These are phyloP conservation scores for Parnassius apollo DNA, from an alignment of 2,888 invertebrate genomes.

Conservation along the genomic window DNA sequence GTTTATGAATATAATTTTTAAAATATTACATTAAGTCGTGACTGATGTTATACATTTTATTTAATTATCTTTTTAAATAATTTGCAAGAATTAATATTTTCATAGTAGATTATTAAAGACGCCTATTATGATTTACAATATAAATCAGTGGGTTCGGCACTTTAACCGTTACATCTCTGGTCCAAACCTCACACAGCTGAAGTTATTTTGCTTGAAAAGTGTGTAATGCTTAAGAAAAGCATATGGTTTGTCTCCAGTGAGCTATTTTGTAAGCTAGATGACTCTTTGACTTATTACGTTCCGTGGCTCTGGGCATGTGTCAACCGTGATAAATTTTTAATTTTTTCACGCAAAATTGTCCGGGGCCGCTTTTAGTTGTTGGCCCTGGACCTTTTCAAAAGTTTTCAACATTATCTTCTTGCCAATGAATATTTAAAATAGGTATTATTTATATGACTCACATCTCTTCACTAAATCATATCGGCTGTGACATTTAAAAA, in stretches of 20 bases:
- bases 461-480: slow-evolving; percentile 30
- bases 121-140: slow-evolving; percentile 1
- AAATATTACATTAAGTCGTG: too few relatives aligned
- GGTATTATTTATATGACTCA: slow-evolving; percentile 18
- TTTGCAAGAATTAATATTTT: too few relatives aligned
- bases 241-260: slow-evolving; percentile 12
- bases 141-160: slow-evolving; percentile 8
- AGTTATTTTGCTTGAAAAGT: slow-evolving; percentile 17
- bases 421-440: slow-evolving; percentile 10
- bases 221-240: slow-evolving; percentile 17
- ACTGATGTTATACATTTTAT: too few relatives aligned
- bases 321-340: slow-evolving; percentile 14
- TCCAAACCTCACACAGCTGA: slow-evolving; percentile 9
- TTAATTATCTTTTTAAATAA: too few relatives aligned
- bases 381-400: slow-evolving; percentile 3
- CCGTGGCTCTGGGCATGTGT: slow-evolving; percentile 12
- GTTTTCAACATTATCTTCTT: slow-evolving; percentile 3
- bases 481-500: slow-evolving; percentile 35
- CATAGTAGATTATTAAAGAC: background rate
- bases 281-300: slow-evolving; percentile 21
- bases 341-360: slow-evolving; percentile 7
- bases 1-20: too few relatives aligned
- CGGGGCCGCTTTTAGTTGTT: background rate
- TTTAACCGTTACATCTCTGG: slow-evolving; percentile 12
- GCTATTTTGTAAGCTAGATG: slow-evolving; percentile 12